Evolutionary conservation across 1,140 invertebrate genomes (phyloP), one percentile per base, ranked within the genome.

Genomic region (Ips nitidus): DNA sequence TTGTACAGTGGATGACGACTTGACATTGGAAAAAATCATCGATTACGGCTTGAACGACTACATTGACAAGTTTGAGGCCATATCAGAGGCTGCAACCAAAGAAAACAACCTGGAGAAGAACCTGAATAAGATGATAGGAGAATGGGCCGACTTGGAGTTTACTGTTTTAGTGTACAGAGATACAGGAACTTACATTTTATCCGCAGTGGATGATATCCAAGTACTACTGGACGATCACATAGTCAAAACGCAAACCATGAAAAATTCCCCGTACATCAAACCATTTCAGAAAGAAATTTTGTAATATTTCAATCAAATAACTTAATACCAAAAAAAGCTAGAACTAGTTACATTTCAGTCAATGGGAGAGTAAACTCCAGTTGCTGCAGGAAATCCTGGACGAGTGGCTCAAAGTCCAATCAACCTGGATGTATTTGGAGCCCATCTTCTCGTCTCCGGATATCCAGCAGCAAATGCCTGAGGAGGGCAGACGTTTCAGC

Each of bases 381-480:
- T 76, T 92, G 1, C 79, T 94, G 1, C 91, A 94, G 86, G 95
- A 97, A 78, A 96, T 98, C 74, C 82, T 99, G 72, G 96, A 98
- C 80, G 93, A 97, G 77, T 98, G 96, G 95, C 79, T 98, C 3
- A 94, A 94, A 78, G 96, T 99, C 22, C 96, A 99, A 82, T 87
- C 90, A 1, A 97, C 94, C 1, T 99, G 97, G 96, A 91, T 98
- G 84, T 98, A 98, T 81, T 83, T 99, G 72, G 97, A 99, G 79
- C 97, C 97, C 1, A 98, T 99, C 74, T 98, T 99, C 81, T 93
- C 93, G 2, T 98, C 95, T 36, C 96, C 96, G 2, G 97, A 99
- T 82, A 99, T 99, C 80, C 97, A 98, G 83, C 89, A 91, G 71
- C 91, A 93, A 88, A 94, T 98, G 90, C 95, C 95, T 0, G 93